Conservation (phyloP, 2,113 vertebrate genomes). For the Neodon shergylaensis region DNA sequence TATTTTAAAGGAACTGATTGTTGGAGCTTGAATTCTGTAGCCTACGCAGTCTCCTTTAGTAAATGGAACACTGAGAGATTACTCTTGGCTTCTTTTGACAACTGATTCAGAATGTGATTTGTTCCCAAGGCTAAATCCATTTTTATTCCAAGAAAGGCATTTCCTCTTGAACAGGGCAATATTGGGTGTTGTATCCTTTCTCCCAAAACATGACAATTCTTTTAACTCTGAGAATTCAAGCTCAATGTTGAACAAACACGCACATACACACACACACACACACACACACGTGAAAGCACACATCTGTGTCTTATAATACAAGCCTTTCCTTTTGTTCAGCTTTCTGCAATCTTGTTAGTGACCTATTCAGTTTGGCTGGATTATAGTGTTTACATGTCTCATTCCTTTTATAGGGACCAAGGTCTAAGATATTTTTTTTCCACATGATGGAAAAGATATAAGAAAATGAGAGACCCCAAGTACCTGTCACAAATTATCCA, state of each 20-base stretch:
- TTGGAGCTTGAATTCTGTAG: background rate
- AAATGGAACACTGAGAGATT: background rate
- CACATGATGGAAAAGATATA: background rate
- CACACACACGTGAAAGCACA: background rate
- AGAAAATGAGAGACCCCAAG: background rate
- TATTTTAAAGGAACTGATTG: constrained; percentile 47
- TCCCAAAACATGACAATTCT: background rate
- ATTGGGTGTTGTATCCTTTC: background rate
- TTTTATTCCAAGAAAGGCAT: constrained; percentile 11
- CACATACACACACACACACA: background rate
- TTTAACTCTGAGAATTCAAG: background rate
- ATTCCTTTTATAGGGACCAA: background rate
- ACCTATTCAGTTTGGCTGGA: background rate
- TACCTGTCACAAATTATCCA: background rate
- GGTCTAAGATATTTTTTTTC: background rate
- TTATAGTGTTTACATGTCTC: background rate
- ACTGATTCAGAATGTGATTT: constrained; percentile 7
- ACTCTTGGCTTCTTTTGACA: constrained; percentile 22
- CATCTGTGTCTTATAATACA: background rate
- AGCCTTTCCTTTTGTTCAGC: background rate
- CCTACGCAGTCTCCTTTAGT: background rate
- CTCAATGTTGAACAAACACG: background rate
- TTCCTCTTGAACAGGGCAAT: constrained; percentile 24
- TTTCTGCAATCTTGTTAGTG: background rate
- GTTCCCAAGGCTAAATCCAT: background rate